Conservation (phyloP, 2,113 vertebrate genomes). For the Struthio camelus region DNA sequence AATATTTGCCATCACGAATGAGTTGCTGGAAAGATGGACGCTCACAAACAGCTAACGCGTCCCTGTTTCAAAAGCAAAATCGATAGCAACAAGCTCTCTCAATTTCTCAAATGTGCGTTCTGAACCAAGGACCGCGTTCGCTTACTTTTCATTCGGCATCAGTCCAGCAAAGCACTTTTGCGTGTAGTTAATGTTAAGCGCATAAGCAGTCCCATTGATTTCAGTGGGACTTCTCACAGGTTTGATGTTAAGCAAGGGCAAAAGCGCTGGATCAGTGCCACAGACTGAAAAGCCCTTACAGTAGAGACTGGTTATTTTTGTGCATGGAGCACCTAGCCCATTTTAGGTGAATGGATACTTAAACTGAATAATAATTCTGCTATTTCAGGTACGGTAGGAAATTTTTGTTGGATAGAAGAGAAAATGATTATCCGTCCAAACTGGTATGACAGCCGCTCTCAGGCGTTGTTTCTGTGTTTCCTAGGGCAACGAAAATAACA, state of each 20-base stretch:
- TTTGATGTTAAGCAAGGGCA: slow-evolving; percentile 15
- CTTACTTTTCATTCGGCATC: neutral
- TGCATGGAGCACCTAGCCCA: neutral
- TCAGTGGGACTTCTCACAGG: slow-evolving; percentile 2
- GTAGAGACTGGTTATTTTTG: neutral
- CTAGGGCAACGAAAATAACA: slow-evolving; percentile 67
- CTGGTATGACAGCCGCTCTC: neutral
- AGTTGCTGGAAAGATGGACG: neutral
- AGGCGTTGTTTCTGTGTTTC: slow-evolving; percentile 62
- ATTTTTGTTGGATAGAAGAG: neutral
- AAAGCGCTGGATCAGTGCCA: slow-evolving; percentile 17
- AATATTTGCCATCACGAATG: neutral
- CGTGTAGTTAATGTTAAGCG: neutral
- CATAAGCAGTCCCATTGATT: neutral
- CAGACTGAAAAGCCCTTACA: neutral
- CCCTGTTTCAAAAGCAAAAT: neutral
- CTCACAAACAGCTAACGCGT: neutral
- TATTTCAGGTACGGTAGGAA: neutral
- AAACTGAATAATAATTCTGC: neutral
- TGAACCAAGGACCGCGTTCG: accelerated
- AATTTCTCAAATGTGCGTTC: neutral
- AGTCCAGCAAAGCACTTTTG: neutral
- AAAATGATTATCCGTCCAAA: neutral
- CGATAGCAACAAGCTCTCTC: neutral
- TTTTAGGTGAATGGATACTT: neutral